A percentile compares a stretch with the other conserved stretches of the same genome.
Conservation (phyloP, 2,113 vertebrate species). For the Gorsachius goisagi region DNA sequence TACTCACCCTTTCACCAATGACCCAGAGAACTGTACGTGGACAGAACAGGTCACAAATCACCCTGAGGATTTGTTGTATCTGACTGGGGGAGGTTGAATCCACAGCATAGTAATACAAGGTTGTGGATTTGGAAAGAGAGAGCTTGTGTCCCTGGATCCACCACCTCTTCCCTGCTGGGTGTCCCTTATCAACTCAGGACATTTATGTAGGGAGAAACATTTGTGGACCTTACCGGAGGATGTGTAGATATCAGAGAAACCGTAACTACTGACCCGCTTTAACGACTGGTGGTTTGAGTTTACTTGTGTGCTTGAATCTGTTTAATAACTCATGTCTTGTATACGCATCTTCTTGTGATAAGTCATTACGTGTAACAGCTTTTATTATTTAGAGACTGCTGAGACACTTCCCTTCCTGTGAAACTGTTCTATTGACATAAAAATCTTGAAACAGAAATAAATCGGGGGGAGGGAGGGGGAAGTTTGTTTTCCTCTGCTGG, state of each 20-base stretch:
- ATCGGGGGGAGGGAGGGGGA: neutral
- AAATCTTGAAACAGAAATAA: neutral
- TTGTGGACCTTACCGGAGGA: neutral
- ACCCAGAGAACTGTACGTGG: neutral
- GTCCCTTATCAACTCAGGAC: neutral
- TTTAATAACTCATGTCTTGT: conserved; percentile 62
- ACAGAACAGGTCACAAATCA: neutral
- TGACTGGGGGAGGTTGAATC: neutral
- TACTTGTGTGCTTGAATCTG: conserved; percentile 34
- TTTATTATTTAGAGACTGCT: conserved; percentile 56
- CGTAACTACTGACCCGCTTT: neutral
- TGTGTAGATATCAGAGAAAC: neutral
- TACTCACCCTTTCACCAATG: neutral
- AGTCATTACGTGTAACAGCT: conserved; percentile 61
- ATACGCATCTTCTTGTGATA: conserved; percentile 63
- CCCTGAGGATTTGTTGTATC: neutral
- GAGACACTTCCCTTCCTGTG: conserved; percentile 50
- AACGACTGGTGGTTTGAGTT: conserved; percentile 14
- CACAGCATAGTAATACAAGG: rapidly evolving
- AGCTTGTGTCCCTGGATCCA: neutral
- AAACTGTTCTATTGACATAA: neutral
- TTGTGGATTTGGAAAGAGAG: neutral
- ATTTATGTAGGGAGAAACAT: neutral
- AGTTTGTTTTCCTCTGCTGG: neutral
- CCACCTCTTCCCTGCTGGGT: neutral